phyloP scores from a whole-genome alignment of 2,888 invertebrate genomes.

The Herminia tarsipennalis region DNA sequence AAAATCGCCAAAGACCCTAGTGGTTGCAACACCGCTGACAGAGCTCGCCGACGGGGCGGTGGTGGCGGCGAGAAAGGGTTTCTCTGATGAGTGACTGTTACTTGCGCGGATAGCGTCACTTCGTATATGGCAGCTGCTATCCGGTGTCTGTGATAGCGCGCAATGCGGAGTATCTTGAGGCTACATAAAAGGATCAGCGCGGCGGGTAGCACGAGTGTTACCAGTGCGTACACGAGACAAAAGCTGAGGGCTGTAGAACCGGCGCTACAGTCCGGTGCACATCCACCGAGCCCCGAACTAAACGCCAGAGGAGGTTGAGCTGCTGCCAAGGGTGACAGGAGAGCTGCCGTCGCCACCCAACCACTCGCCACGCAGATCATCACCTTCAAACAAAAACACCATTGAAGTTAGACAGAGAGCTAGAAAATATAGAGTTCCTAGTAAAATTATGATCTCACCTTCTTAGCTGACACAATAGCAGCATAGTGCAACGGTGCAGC shows the following conservation, averaged over 20 bases:
- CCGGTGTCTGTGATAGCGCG: slow-evolving; percentile 91
- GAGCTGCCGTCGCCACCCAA: slow-evolving; percentile 87
- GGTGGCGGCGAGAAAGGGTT: slow-evolving; percentile 91
- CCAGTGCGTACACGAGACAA: slow-evolving; percentile 87
- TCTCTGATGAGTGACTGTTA: slow-evolving; percentile 92
- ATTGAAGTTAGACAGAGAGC: too few relatives aligned
- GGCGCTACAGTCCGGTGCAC: slow-evolving; percentile 89
- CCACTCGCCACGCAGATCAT: slow-evolving; percentile 88
- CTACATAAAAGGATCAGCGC: slow-evolving; percentile 90
- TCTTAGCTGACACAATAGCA: slow-evolving; percentile 90
- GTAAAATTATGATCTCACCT: slow-evolving; percentile 76
- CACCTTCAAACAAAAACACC: slow-evolving; percentile 69
- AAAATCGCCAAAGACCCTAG: slow-evolving; percentile 89
- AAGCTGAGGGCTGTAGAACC: slow-evolving; percentile 87
- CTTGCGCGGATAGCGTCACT: slow-evolving; percentile 93
- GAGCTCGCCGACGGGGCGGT: slow-evolving; percentile 87
- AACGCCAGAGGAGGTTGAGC: slow-evolving; percentile 79
- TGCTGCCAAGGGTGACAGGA: slow-evolving; percentile 88
- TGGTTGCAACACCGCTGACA: slow-evolving; percentile 90
- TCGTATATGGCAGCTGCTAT: slow-evolving; percentile 95
- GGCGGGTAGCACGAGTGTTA: slow-evolving; percentile 89
- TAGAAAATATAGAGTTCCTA: too few relatives aligned
- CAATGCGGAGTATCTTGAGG: slow-evolving; percentile 88
- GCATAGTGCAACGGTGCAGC: slow-evolving; percentile 92
- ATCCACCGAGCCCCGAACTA: slow-evolving; percentile 84